Percentiles rank a stretch among this genome's conserved stretches.
Evolutionary conservation across 2,113 vertebrate species (phyloP).

Genomic region (Zosterops japonicus): DNA sequence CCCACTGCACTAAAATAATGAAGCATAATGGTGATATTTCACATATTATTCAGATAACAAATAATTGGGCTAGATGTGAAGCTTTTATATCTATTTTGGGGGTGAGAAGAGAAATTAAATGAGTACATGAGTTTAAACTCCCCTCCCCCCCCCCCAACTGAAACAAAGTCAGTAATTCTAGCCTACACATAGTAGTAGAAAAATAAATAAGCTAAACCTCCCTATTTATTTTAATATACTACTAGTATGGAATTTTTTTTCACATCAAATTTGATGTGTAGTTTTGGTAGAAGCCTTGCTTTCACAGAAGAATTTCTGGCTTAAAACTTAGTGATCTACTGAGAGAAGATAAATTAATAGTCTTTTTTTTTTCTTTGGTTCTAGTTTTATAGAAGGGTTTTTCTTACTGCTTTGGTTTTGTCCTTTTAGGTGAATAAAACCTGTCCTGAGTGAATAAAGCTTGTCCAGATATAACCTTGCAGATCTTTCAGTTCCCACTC

Average conservation of each 20-base stretch:
- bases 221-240: neutral
- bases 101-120: neutral
- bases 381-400: neutral
- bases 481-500: neutral
- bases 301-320: neutral
- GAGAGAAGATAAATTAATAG: neutral
- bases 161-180: neutral
- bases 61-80: neutral
- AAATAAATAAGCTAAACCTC: neutral
- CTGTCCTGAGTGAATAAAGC: neutral
- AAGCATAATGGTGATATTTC: neutral
- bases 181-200: neutral
- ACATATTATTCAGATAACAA: neutral
- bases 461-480: neutral
- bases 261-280: neutral
- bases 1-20: neutral
- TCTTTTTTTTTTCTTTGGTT: neutral
- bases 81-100: neutral
- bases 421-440: neutral
- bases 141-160: neutral
- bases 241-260: neutral
- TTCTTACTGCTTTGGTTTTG: neutral
- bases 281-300: neutral
- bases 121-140: neutral
- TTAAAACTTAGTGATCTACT: neutral